Evolutionary conservation across 2,113 vertebrate genomes (phyloP).

Genomic region (Trinectes maculatus): DNA sequence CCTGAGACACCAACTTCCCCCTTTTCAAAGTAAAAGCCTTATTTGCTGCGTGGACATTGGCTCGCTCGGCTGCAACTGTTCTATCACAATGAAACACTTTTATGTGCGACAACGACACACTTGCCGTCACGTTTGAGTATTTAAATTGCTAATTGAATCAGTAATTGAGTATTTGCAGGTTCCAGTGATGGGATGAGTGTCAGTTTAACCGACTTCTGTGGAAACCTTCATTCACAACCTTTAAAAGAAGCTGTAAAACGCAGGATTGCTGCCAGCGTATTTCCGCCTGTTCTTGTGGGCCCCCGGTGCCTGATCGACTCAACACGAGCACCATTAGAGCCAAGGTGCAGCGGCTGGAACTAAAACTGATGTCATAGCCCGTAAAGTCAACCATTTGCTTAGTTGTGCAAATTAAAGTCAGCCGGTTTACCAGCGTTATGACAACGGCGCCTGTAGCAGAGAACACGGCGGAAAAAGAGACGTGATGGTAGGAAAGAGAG

Average conservation of each 20-base stretch:
- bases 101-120: not conserved
- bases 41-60: not conserved
- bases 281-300: conserved; percentile 5
- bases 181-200: not conserved
- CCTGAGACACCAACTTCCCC: no score
- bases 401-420: conserved; percentile 6
- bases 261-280: conserved; percentile 8
- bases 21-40: conserved; percentile 3
- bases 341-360: conserved; percentile 28
- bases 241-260: conserved; percentile 28
- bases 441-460: not conserved
- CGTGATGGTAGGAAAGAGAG: not conserved
- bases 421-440: not conserved
- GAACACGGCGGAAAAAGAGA: not conserved
- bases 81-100: not conserved
- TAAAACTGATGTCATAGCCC: conserved; percentile 26
- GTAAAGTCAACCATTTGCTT: conserved; percentile 27
- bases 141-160: not conserved
- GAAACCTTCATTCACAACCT: conserved; percentile 31
- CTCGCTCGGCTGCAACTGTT: not conserved
- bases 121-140: not conserved
- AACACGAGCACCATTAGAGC: conserved; percentile 26
- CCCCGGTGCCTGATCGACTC: conserved; percentile 30
- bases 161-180: conserved; percentile 27
- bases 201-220: conserved; percentile 19